phyloP scores from a whole-genome alignment of 2,113 vertebrate genomes.

The Meriones unguiculatus region DNA sequence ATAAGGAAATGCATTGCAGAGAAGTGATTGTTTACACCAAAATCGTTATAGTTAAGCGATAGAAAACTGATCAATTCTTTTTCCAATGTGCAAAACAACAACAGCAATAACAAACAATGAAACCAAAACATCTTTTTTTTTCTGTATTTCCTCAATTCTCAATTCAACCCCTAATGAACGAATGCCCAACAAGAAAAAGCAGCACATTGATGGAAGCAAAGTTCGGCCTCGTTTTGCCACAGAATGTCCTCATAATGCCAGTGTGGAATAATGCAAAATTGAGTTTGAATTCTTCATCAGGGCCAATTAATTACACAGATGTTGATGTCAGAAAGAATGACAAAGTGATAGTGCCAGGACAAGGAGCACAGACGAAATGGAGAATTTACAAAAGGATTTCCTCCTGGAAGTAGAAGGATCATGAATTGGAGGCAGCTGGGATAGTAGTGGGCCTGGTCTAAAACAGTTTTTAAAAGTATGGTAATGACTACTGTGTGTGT shows the following conservation, averaged over 20 bases:
- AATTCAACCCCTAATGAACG: background rate
- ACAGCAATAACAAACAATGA: background rate
- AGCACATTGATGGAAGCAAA: background rate
- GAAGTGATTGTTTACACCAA: background rate
- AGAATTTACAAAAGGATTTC: background rate
- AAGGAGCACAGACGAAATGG: background rate
- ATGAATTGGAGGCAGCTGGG: background rate
- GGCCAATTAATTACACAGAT: too few species aligned
- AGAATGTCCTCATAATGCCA: background rate
- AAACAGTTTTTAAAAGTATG: background rate
- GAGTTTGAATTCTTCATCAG: background rate
- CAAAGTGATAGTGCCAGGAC: background rate
- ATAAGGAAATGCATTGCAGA: background rate
- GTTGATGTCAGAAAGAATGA: background rate
- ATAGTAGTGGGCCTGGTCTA: background rate
- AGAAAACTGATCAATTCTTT: background rate
- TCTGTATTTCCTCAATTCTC: background rate
- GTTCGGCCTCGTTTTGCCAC: background rate
- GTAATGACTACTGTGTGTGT: background rate
- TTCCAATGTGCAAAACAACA: background rate
- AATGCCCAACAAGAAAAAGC: background rate
- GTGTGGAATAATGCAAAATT: background rate
- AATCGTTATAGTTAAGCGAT: background rate
- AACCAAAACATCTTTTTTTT: background rate
- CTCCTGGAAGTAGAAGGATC: background rate